Evolutionary conservation across 2,113 vertebrate species (phyloP).

Genomic region (Nestor notabilis): DNA sequence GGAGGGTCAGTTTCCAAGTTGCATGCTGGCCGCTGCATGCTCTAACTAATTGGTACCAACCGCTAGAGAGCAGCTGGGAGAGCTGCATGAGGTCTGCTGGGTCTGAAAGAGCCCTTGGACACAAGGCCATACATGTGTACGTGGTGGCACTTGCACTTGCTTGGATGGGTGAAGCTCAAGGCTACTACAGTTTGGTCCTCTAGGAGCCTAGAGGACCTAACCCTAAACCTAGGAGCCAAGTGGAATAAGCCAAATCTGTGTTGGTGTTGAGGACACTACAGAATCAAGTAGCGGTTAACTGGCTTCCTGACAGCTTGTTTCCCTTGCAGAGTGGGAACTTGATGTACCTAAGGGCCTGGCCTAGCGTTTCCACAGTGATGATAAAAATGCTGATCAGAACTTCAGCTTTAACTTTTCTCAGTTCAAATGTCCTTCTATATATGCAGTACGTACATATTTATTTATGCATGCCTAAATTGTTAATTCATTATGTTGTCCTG

Average conservation of each 20-base stretch:
- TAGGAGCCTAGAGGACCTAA: background rate
- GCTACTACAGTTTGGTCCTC: background rate
- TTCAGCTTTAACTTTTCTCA: background rate
- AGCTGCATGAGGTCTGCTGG: background rate
- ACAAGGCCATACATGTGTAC: rapidly evolving
- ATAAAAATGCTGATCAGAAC: background rate
- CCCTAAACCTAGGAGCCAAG: background rate
- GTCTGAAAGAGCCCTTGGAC: background rate
- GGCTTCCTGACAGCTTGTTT: background rate
- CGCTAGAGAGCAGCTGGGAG: rapidly evolving
- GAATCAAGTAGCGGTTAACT: background rate
- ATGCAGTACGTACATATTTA: background rate
- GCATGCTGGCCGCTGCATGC: rapidly evolving
- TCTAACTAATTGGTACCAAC: background rate
- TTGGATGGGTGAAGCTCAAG: background rate
- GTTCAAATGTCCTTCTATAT: background rate
- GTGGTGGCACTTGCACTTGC: background rate
- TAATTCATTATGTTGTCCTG: background rate
- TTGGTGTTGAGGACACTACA: background rate
- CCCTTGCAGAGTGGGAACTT: background rate
- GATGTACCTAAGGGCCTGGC: background rate
- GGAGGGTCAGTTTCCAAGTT: background rate
- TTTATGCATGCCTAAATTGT: background rate
- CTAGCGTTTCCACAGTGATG: background rate
- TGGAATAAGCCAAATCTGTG: background rate